These are phyloP conservation scores for Caenorhabditis sp. DNA, from an alignment of 2,888 invertebrate genomes.

Conservation along the genomic window DNA sequence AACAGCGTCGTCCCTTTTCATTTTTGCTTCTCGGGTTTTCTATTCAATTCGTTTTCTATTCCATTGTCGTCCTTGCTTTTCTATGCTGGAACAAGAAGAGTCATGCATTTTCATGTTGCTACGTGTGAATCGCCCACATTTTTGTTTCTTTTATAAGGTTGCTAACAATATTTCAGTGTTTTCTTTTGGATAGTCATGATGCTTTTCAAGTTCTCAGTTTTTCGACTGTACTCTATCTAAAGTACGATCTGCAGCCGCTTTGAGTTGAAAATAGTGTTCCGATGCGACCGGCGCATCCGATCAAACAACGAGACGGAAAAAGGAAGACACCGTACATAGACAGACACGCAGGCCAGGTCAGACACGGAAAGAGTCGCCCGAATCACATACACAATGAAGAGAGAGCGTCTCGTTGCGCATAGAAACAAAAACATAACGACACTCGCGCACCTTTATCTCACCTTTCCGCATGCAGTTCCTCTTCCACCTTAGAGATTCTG, in stretches of 20 bases:
- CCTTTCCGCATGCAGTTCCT: conserved; percentile 36
- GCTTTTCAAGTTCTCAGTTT: neutral
- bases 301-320: conserved; percentile 43
- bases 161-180: neutral
- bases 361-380: conserved; percentile 50
- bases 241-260: neutral
- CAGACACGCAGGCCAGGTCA: conserved; percentile 57
- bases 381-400: conserved; percentile 38
- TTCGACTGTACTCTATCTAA: neutral
- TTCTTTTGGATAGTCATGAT: neutral
- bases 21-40: neutral
- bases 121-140: neutral
- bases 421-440: conserved; percentile 61
- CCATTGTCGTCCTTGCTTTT: neutral
- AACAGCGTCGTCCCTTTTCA: too few relatives aligned
- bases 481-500: conserved; percentile 23
- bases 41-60: neutral
- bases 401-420: conserved; percentile 49
- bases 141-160: neutral
- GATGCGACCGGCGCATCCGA: conserved; percentile 41
- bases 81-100: neutral
- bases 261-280: conserved; percentile 44
- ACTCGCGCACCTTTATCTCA: conserved; percentile 42
- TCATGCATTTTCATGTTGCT: neutral
- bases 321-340: conserved; percentile 17